Evolutionary conservation across 2,113 vertebrate genomes (phyloP).

Genomic region (Lagopus muta): DNA sequence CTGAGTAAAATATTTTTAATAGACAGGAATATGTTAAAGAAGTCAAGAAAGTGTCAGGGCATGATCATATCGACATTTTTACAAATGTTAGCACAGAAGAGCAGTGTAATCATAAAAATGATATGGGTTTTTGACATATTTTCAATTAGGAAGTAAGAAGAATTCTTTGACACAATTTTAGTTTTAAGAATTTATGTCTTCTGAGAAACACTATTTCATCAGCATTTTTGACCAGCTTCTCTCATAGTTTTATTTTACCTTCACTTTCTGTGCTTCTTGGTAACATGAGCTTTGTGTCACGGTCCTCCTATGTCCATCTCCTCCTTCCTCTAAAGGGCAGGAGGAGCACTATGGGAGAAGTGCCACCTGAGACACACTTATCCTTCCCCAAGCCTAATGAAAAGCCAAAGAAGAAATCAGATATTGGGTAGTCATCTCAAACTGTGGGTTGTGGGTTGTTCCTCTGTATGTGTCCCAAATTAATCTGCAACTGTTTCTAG

Average conservation of each 20-base stretch:
- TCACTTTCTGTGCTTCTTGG: neutral
- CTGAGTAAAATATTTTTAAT: neutral
- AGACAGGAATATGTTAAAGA: neutral
- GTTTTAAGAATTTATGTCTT: neutral
- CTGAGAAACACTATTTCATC: neutral
- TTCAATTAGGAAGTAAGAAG: neutral
- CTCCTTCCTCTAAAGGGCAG: rapidly evolving
- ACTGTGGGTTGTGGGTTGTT: neutral
- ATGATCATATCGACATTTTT: neutral
- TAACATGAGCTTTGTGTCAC: neutral
- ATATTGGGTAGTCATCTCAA: neutral
- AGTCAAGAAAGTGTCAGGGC: neutral
- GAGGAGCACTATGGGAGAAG: neutral
- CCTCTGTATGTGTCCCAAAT: neutral
- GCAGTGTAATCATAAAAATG: neutral
- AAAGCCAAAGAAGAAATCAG: neutral
- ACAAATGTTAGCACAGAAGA: neutral
- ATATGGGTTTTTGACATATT: neutral
- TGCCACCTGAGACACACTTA: rapidly evolving
- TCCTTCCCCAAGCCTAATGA: neutral
- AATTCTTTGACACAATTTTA: neutral
- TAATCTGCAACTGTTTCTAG: neutral
- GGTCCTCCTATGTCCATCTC: neutral
- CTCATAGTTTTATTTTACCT: neutral
- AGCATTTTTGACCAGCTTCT: neutral